Conservation (phyloP, 2,797 vertebrate genomes). For the Ctenopoma multispine region DNA sequence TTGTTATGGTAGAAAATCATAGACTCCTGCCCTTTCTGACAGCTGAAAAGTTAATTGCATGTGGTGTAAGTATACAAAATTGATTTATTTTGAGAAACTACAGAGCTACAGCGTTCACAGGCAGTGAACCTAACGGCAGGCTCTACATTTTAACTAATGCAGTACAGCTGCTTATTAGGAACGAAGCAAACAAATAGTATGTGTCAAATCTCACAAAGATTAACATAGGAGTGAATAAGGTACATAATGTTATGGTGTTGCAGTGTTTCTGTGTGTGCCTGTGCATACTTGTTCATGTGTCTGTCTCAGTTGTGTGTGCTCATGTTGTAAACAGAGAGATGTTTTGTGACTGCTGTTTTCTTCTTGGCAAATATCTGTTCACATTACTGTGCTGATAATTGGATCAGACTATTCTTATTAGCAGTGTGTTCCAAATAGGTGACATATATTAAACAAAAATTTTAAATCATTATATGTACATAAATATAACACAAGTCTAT, state of each 20-base stretch:
- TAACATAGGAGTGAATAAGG: constrained; percentile 17
- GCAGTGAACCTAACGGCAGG: constrained; percentile 4
- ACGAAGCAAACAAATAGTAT: constrained; percentile 35
- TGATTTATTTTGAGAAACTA: neutral
- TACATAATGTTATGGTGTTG: neutral
- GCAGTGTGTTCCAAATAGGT: constrained; percentile 35
- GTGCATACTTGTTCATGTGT: neutral
- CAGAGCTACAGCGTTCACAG: neutral
- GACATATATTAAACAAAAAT: constrained; percentile 25
- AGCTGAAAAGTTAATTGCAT: constrained; percentile 23
- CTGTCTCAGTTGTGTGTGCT: neutral
- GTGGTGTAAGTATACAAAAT: neutral
- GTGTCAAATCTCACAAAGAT: constrained; percentile 19
- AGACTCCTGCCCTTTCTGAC: neutral
- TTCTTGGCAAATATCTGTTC: constrained; percentile 58
- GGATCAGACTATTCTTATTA: constrained; percentile 59
- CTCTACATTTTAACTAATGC: constrained; percentile 1
- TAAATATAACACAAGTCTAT: neutral
- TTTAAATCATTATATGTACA: constrained; percentile 7
- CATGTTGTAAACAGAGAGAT: constrained; percentile 7
- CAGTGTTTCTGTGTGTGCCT: constrained; percentile 9
- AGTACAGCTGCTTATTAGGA: constrained; percentile 44
- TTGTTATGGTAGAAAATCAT: constrained; percentile 10
- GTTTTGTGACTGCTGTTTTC: constrained; percentile 28
- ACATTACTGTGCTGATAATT: constrained; percentile 50